Evolutionary conservation across 2,888 invertebrate species (phyloP), one percentile per base, ranked within the genome.

Genomic region (Tenthredo scrophulariae): DNA sequence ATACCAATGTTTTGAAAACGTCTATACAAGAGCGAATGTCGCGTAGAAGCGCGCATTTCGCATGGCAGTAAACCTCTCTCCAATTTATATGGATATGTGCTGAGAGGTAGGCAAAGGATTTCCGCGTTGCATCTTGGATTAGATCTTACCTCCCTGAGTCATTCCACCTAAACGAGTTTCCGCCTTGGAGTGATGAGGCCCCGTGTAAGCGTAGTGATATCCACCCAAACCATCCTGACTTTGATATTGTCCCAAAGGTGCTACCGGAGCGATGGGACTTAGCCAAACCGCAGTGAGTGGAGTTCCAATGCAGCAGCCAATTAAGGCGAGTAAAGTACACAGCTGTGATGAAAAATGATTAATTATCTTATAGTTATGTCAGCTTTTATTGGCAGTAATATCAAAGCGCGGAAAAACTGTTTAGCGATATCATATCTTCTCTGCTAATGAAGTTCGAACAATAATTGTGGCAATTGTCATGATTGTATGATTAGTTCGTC

Each of bases 181-280:
- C 84, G 95, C 93, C 92, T 96, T 96, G 87, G 96, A 94, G 88
- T 96, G 95, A 87, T 95, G 94, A 40, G 96, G 96, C 89, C 95
- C 95, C 37, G 95, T 93, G 91, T 96, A 96, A 22, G 96, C 96
- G 89, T 95, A 95, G 85, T 94, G 93, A 91, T 95, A 95, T 88
- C 94, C 94, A 10, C 95, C 95, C 77, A 93, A 93, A 74, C 94
- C 94, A 89, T 95, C 94, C 90, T 95, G 95, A 82, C 94, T 91
- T 89, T 95, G 95, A 90, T 94, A 95, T 72, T 94, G 93, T 93
- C 82, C 93, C 90, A 89, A 87, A 22, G 89, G 88, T 85, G 91
- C 87, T 54, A 94, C 90, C 0, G 94, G 92, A 86, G 93, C 93
- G 37, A 93, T 88, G 62, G 94, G 90, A 77, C 91, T 92, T 91